Percentiles rank a stretch among this genome's conserved stretches.
Evolutionary conservation across 37 sponge, comb jelly and placozoan genomes (phyloP).

Genomic region (Cliona cf. orientalis): DNA sequence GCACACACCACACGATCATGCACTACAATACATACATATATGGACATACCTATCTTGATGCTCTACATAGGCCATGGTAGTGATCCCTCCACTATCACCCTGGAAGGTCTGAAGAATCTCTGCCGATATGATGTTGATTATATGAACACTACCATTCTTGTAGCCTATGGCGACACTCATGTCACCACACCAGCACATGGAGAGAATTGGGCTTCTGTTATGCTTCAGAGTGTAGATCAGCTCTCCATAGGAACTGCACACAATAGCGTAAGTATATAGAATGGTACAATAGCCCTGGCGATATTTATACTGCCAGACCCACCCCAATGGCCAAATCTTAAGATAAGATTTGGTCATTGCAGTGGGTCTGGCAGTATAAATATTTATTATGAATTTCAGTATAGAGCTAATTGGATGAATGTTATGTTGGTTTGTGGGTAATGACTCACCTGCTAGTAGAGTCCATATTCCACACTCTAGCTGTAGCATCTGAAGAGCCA

Average conservation of each 20-base stretch:
- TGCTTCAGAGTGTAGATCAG: constrained; percentile 60
- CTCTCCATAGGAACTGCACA: constrained; percentile 56
- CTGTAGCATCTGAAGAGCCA: constrained; percentile 55
- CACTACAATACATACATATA: too few species aligned
- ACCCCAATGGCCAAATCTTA: too few species aligned
- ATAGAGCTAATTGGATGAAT: too few species aligned
- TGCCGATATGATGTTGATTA: constrained; percentile 68
- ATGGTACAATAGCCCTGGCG: too few species aligned
- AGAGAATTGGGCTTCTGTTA: constrained; percentile 38
- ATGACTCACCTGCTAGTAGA: constrained; percentile 66
- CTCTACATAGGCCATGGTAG: constrained; percentile 11
- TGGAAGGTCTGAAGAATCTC: constrained; percentile 12
- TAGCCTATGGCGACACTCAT: constrained; percentile 7
- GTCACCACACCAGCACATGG: constrained; percentile 27
- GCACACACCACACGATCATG: not conserved
- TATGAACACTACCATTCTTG: constrained; percentile 18
- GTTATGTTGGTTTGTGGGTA: too few species aligned
- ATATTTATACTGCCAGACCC: too few species aligned
- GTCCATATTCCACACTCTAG: constrained; percentile 82
- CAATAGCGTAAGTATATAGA: too few species aligned
- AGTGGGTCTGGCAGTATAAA: too few species aligned
- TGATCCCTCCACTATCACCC: constrained; percentile 8
- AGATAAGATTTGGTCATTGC: too few species aligned
- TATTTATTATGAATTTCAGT: too few species aligned
- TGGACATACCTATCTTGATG: too few species aligned